Conservation (phyloP, 2,113 vertebrate species). For the Dissostichus mawsoni region DNA sequence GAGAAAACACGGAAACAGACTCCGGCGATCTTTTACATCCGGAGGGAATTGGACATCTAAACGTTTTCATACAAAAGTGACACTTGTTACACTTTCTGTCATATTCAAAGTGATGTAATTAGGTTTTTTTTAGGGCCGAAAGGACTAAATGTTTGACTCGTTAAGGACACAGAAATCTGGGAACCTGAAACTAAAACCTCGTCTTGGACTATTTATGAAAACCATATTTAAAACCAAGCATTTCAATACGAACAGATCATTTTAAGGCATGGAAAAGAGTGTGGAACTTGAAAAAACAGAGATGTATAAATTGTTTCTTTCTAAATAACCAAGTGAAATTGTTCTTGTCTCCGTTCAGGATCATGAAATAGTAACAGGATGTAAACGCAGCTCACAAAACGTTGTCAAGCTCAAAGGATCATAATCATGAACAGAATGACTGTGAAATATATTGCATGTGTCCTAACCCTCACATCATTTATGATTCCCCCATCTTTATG, state of each 20-base stretch:
- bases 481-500: too few species aligned
- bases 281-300: not conserved
- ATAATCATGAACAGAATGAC: not conserved
- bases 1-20: too few species aligned
- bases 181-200: not conserved
- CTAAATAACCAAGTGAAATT: not conserved
- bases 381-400: not conserved
- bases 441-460: not conserved
- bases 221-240: not conserved
- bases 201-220: conserved; percentile 1
- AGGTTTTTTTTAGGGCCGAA: not conserved
- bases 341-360: not conserved
- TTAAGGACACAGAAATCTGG: not conserved
- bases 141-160: not conserved
- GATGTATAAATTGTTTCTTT: not conserved
- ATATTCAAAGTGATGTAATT: not conserved
- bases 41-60: not conserved
- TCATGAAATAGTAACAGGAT: too few species aligned
- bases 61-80: not conserved
- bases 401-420: too few species aligned
- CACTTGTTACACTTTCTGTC: not conserved
- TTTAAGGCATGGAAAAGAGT: not conserved
- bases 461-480: not conserved
- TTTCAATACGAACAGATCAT: not conserved
- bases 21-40: too few species aligned